Percentiles rank a stretch among this genome's conserved stretches.
These are phyloP conservation scores for Cyanoramphus novaezelandiae DNA, from an alignment of 2,113 vertebrate species.

Conservation along the genomic window DNA sequence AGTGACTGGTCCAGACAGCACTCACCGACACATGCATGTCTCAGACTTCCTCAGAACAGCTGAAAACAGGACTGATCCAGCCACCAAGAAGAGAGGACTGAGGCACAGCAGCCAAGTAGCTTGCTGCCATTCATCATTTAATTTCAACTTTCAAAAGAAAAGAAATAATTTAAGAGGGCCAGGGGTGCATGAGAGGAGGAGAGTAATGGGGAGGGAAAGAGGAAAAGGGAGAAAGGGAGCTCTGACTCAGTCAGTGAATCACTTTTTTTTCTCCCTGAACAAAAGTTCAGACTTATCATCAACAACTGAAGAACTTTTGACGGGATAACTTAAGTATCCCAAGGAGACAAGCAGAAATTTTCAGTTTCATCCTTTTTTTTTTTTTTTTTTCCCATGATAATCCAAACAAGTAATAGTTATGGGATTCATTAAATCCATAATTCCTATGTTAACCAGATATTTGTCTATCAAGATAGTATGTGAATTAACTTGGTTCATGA, in stretches of 20 bases:
- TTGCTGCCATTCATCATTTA: constrained; percentile 43
- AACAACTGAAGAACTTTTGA: constrained; percentile 47
- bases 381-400: background rate
- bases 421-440: background rate
- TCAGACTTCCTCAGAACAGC: constrained; percentile 6
- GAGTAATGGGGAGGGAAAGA: background rate
- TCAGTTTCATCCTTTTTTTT: background rate
- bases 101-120: constrained; percentile 41
- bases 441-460: background rate
- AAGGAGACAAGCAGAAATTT: background rate
- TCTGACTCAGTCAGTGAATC: constrained; percentile 65
- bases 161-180: constrained; percentile 21
- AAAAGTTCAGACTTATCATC: constrained; percentile 37
- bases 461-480: background rate
- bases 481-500: background rate
- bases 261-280: background rate
- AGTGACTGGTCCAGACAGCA: constrained; percentile 32
- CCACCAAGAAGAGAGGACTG: constrained; percentile 27
- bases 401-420: background rate
- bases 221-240: background rate
- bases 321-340: constrained; percentile 28
- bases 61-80: constrained; percentile 21
- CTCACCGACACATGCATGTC: constrained; percentile 25
- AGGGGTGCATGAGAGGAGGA: background rate
- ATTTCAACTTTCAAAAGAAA: constrained; percentile 43